Conservation (phyloP, 2,888 invertebrate genomes). For the Stictocephala bisonia region DNA sequence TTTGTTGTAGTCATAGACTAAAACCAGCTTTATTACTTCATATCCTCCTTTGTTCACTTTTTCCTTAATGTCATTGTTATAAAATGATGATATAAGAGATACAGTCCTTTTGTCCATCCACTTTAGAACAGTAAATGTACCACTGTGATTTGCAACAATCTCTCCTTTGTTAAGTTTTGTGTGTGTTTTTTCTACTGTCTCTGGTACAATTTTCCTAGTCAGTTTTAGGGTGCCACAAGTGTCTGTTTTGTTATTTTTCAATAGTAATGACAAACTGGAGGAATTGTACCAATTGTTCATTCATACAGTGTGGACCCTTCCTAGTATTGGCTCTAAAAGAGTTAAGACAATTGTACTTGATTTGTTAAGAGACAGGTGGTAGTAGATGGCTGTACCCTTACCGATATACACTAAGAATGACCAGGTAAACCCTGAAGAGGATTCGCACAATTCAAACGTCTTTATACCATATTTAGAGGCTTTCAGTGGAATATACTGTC, state of each 20-base stretch:
- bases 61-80: not conserved
- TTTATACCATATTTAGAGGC: not conserved
- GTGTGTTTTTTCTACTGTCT: not conserved
- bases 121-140: slow-evolving; percentile 9
- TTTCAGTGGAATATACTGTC: not conserved
- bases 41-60: not conserved
- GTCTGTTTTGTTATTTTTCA: not conserved
- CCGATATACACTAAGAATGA: not conserved
- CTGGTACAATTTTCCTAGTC: not conserved
- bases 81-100: not conserved
- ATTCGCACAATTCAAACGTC: not conserved
- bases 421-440: not conserved
- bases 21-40: not conserved
- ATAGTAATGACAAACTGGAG: not conserved
- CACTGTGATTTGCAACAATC: not conserved
- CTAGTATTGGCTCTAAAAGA: not conserved
- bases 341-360: too few species aligned
- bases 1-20: not conserved
- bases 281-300: not conserved
- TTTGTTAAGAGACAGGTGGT: not conserved
- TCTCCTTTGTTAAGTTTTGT: slow-evolving; percentile 62
- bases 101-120: slow-evolving; percentile 50
- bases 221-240: not conserved
- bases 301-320: not conserved
- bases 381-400: too few species aligned